Base-by-base conservation (phyloP, 1,140 invertebrate genomes). In the Rhynchophorus ferrugineus region DNA sequence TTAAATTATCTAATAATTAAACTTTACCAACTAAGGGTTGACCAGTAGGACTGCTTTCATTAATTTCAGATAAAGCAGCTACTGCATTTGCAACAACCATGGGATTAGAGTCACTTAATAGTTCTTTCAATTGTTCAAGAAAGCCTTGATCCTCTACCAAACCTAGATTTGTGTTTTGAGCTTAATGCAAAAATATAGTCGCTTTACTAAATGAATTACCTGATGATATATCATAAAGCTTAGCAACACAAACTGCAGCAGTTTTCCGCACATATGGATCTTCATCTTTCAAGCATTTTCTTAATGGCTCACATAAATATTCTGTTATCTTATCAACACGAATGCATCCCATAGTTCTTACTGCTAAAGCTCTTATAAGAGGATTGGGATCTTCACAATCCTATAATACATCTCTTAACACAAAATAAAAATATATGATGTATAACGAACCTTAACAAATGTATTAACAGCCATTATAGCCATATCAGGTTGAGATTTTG, bases 391-490 rank as follows among this genome's bases (percentile, higher is more conserved):
- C 97, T 79, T 99, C 96, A 76, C 97, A 99, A 73, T 99, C 97
- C 91, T 95, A 52, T 49, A 56, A 19, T 20, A 7, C 6, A 43
- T 6, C 37, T 38, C 7, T 9, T n/a, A n/a, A 20, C 16, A 16
- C 18, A 33, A 54, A 14, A 22, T 54, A 18, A 35, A 7, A 14
- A 35, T 29, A 49, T 6, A 22, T 24, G 49, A 21, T 38, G 20
- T 39, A 38, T 22, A 39, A 46, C 58, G 70, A 78, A 95, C 92
- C 85, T 98, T 99, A 39, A 99, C 97, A 79, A 99, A 99, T 17
- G 97, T 99, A 76, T 99, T 99, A 21, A 99, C 97, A 29, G 97
- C 97, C 95, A 99, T 98, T 49, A 99, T 99, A 44, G 97, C 96
- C 89, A 98, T 95, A 70, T 99, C 97, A 7, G 97, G 97, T 72